Base-by-base conservation (phyloP, 2,113 vertebrate species). In the Protomyctophum bolini region DNA sequence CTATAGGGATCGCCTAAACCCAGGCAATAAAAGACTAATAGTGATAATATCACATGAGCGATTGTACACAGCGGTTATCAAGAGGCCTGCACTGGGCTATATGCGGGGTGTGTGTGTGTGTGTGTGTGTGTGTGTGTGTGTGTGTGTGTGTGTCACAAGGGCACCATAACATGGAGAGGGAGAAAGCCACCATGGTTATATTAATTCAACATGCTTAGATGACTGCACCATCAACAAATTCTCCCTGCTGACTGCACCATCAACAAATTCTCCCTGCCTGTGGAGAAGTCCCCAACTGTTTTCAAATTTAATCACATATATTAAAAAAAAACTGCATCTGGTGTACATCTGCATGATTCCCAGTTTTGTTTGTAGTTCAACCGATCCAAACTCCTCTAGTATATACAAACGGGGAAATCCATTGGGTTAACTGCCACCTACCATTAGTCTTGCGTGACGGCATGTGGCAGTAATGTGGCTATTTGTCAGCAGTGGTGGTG, bases 391-490 rank as follows among this genome's bases (percentile, higher is more conserved):
- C 54, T 28, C 70, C 47, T 62, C 3, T 54, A 48, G 63, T 66
- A 46, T 7, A 60, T 9, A 15, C 63, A 66, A 46, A 60, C 68
- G 65, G 41, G 61, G 65, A 46, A 61, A 28, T 65, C 73, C 51
- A 46, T 66, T 41, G 54, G 51, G 14, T 68, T 81, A 85, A 71
- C 73, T 41, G 76, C 77, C 76, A 21, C 80, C 70, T 45, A 60
- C 72, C 63, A 90, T 90, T 83, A 83, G 69, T 86, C 88, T 83
- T 80, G 80, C 41, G 82, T 55, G 83, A 92, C 91, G 90, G 90
- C 78, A 83, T 84, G 81, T 92, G 89, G 89, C 92, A 92, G 92
- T 94, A 93, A 93, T 83, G 89, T 49, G 1, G 63, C 90, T 77
- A 82, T 84, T 87, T 59, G 83, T 94, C 90, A 92, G 89, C 81